Base-by-base conservation (phyloP, 2,888 invertebrate species). In the Hecatera dysodea region DNA sequence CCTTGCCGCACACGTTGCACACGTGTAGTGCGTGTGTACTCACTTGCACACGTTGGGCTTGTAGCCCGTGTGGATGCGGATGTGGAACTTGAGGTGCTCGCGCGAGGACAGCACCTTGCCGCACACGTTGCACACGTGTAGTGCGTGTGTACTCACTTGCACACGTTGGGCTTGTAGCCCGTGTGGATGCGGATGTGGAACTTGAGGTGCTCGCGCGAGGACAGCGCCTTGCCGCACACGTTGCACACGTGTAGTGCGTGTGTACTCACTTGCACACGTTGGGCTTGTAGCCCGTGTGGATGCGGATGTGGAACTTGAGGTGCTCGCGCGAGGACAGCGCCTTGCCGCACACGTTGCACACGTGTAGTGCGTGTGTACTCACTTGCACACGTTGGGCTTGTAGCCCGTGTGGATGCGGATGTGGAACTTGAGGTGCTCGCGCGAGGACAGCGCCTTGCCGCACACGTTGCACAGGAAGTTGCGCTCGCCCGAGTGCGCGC, bases 211-310 rank as follows among this genome's bases (percentile, higher is more conserved):
- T n/a, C n/a, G n/a, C n/a, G n/a, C n/a, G n/a, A n/a, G n/a, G n/a
- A n/a, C n/a, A n/a, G n/a, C n/a, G n/a, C 4, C 27, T 53, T 53
- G 42, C 44, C 44, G 29, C 29, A 29, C 17, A 64, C 9, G 19
- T 22, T 11, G 17, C 22, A 24, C n/a, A 15, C 15, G n/a, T 8
- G 27, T 11, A 22, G 22, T 42, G 15, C 39, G 15, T n/a, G 46
- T 48, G 36, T n/a, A 73, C 76, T 79, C 19, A 76, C 78, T 78
- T 78, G 78, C 97, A 97, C 1, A 96, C 95, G 84, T 97, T 96
- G 0, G 97, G 97, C 90, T 97, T 97, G 90, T 96, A 96, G 0
- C 97, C 97, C 1, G 97, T 96, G 88, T 97, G 97, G 61, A 97
- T 97, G 48, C 97, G 92, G 75, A 97, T 94, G 87, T 97, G 97